A percentile compares a stretch with the other conserved stretches of the same genome.
These are phyloP conservation scores for Psammodynastes pulverulentus DNA, from an alignment of 2,113 vertebrate genomes.

Conservation along the genomic window DNA sequence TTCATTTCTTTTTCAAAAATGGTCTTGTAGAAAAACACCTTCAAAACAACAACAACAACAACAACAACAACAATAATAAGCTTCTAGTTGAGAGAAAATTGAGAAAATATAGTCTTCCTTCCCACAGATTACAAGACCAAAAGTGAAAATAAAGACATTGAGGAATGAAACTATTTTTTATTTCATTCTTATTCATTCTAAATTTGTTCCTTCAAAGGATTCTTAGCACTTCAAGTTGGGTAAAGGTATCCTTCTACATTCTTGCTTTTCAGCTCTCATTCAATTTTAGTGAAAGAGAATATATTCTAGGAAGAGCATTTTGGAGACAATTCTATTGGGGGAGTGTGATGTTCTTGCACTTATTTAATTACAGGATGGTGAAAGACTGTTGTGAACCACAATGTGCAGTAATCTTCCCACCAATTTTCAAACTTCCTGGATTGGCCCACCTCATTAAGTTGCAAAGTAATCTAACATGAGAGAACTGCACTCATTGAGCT, in stretches of 20 bases:
- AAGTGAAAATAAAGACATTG: neutral
- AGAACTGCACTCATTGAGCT: neutral
- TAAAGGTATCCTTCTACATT: neutral
- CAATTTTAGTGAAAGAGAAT: neutral
- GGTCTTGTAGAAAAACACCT: too few species aligned
- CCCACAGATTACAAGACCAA: neutral
- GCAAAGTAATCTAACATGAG: neutral
- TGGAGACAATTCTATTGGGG: neutral
- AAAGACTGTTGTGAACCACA: neutral
- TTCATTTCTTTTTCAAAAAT: too few species aligned
- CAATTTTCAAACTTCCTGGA: neutral
- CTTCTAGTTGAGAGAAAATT: too few species aligned
- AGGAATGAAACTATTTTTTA: neutral
- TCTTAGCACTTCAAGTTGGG: neutral
- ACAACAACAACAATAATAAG: too few species aligned
- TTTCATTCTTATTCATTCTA: neutral
- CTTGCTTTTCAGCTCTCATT: neutral
- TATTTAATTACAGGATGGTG: neutral
- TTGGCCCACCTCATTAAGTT: neutral
- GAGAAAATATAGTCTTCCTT: neutral
- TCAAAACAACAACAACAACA: too few species aligned
- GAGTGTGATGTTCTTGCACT: neutral
- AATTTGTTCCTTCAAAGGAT: neutral
- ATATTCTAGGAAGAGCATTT: neutral
- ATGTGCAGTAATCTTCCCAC: neutral